phyloP scores from a whole-genome alignment of 1,140 invertebrate species.

The Drosophila mayri region DNA sequence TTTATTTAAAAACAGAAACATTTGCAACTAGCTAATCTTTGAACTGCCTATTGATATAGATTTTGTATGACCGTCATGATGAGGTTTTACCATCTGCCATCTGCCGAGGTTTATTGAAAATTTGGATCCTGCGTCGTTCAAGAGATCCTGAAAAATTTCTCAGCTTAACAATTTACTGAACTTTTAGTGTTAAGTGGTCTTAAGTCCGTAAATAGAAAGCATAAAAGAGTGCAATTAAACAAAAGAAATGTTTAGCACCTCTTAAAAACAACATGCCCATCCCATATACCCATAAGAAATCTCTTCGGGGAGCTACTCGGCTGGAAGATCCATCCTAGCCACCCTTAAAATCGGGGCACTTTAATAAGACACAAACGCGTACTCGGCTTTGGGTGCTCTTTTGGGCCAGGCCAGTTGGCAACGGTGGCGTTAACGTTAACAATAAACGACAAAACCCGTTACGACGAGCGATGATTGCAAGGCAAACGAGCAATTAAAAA shows the following conservation, averaged over 20 bases:
- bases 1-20: too few relatives aligned
- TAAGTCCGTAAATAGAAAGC: neutral
- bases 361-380: constrained; percentile 51
- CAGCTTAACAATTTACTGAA: neutral
- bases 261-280: constrained; percentile 8
- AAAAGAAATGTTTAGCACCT: constrained; percentile 11
- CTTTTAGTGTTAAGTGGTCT: neutral
- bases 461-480: constrained; percentile 76
- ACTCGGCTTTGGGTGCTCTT: constrained; percentile 4
- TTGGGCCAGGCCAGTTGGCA: constrained; percentile 39
- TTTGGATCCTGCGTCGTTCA: too few relatives aligned
- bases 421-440: constrained; percentile 47
- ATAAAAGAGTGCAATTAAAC: constrained; percentile 5
- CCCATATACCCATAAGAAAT: constrained; percentile 6
- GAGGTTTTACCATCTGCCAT: too few relatives aligned
- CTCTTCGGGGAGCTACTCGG: neutral
- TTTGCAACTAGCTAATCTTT: too few relatives aligned
- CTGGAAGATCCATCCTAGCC: constrained; percentile 3
- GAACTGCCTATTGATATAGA: too few relatives aligned
- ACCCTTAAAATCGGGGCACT: constrained; percentile 55
- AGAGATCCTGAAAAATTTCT: neutral
- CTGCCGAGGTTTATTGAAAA: too few relatives aligned
- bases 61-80: too few relatives aligned
- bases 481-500: constrained; percentile 82
- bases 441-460: constrained; percentile 76